Evolutionary conservation across 2,797 vertebrate genomes (phyloP), one percentile per base, ranked within the genome.

Genomic region (Glyptemys insculpta): DNA sequence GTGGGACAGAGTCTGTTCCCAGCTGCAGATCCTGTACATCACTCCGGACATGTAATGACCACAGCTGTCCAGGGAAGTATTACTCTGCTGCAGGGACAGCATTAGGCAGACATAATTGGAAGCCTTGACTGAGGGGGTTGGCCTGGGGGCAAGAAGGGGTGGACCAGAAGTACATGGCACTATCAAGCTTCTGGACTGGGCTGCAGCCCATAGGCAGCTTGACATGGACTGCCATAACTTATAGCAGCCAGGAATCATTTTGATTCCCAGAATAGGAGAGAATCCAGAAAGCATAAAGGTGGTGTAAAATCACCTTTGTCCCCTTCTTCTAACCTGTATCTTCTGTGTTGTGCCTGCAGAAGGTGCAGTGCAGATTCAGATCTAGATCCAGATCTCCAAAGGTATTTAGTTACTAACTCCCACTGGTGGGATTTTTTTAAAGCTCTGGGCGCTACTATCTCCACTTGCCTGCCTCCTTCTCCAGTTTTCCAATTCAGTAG

Each of bases 311-410:
- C 25, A 27, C 25, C 41, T 27, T 27, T 76, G 41, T 76, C 41
- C 34, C 15, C 12, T 79, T 79, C 9, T 29, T 27, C 29, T 89
- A 27, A 2, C 15, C 4, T 29, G 2, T 65, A 8, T 54, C 50
- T 1, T 0, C 0, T 0, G 8, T 47, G 0, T 29, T 85, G 21
- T 59, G 16, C 44, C 37, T 52, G 62, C 8, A 49, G 31, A 59
- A 34, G 11, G 54, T 93, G 14, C 34, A 37, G 27, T 50, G 16
- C 0, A 0, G 12, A 31, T 59, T 37, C 57, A 9, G 34, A n/a
- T 18, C 59, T 65, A 65, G 59, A 34, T 31, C 5, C 34, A 65
- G 31, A 16, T 65, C 34, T 62, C 31, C 15, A 65, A 65, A 65
- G 15, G 59, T n/a, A 29, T 59, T 59, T 59, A 59, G 57, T 12